Base-by-base conservation (phyloP, 2,888 invertebrate genomes). In the Acanthosepion pharaonis region DNA sequence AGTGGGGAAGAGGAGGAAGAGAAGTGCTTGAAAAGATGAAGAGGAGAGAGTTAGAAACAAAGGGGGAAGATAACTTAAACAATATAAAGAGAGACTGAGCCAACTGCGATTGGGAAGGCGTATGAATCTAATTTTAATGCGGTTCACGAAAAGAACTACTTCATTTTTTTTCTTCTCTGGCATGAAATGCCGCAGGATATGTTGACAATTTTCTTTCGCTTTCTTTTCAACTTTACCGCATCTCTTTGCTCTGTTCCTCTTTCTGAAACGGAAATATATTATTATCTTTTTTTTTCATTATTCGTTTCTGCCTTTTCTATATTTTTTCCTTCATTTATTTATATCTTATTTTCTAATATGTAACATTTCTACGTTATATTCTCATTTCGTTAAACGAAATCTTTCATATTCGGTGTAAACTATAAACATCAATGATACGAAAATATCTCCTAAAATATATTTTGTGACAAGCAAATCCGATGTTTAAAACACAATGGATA, bases 131-230 rank as follows among this genome's bases (percentile, higher is more conserved):
- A 78, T n/a, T 78, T 33, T 78, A 78, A 78, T 78, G n/a, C 9
- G n/a, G 78, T 78, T 78, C 78, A 78, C 78, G 78, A 78, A 78
- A 78, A 78, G 78, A 78, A n/a, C n/a, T 78, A n/a, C 28, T 78
- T 78, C 33, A 33, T 33, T 78, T 3, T 78, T 55, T 23, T 55
- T 55, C 11, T 55, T 55, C 4, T 28, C 9, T 11, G 8, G 78
- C 11, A 78, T 78, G n/a, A 78, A n/a, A 33, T 15, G 33, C 78
- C 78, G n/a, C 78, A 78, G n/a, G 78, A n/a, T 33, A 78, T 11
- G 33, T 78, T 15, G 78, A 78, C 78, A n/a, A 78, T 78, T 78
- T 78, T 78, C n/a, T 78, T 78, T n/a, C 78, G 15, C 78, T 33
- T 78, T 33, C 78, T 78, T 78, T 78, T 78, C 78, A 78, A 78